A percentile compares a stretch with the other conserved stretches of the same genome.
Conservation (phyloP, 2,113 vertebrate species). For the Boleophthalmus pectinirostris region DNA sequence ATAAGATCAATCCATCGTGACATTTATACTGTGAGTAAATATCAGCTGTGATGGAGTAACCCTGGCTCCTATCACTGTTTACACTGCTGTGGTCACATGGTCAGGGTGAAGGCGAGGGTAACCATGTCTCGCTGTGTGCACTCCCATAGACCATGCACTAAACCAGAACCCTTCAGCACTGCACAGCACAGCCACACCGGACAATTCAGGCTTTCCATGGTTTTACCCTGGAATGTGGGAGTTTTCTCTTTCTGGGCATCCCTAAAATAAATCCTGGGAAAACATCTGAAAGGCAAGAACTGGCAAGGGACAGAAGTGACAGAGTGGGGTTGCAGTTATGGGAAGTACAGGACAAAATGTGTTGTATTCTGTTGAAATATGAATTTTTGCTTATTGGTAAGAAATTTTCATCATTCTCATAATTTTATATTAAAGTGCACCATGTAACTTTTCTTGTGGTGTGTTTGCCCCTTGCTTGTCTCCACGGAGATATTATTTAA, state of each 20-base stretch:
- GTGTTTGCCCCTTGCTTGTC: too few species aligned
- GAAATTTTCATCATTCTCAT: too few species aligned
- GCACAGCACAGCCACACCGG: slow-evolving; percentile 6
- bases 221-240: slow-evolving; percentile 20
- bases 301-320: not conserved
- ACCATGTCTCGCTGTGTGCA: slow-evolving; percentile 12
- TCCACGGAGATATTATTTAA: too few species aligned
- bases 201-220: not conserved
- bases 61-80: slow-evolving; percentile 31
- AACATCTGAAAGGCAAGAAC: not conserved
- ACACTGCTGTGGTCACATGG: slow-evolving; percentile 52
- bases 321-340: not conserved
- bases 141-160: slow-evolving; percentile 9
- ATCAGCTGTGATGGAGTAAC: slow-evolving; percentile 3
- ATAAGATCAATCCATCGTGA: not conserved
- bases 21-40: slow-evolving; percentile 7
- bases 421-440: too few species aligned
- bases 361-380: too few species aligned
- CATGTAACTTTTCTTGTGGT: too few species aligned
- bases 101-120: slow-evolving; percentile 47
- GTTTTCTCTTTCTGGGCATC: slow-evolving; percentile 15
- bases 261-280: slow-evolving; percentile 9
- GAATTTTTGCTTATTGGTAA: too few species aligned
- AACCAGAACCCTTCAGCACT: slow-evolving; percentile 15
- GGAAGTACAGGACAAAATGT: not conserved